A percentile compares a stretch with the other conserved stretches of the same genome.
Evolutionary conservation across 2,888 invertebrate genomes (phyloP).

Genomic region (Cacoxenus indagator): DNA sequence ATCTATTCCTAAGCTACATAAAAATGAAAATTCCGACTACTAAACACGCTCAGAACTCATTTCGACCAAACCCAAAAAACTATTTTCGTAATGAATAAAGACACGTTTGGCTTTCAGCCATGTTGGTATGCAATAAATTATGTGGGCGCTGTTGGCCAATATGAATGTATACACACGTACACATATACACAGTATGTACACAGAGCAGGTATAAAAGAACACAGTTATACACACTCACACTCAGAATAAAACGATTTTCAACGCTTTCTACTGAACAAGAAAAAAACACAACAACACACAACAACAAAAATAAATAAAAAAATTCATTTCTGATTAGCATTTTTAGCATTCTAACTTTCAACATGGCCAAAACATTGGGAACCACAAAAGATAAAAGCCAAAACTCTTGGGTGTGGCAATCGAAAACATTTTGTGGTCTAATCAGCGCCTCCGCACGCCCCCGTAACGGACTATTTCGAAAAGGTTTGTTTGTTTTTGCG

Average conservation of each 20-base stretch:
- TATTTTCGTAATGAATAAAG: neutral
- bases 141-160: neutral
- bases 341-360: neutral
- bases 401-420: neutral
- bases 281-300: too few relatives aligned
- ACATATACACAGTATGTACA: neutral
- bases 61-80: neutral
- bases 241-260: too few relatives aligned
- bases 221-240: too few relatives aligned
- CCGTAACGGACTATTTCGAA: neutral
- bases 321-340: neutral
- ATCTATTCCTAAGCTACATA: too few relatives aligned
- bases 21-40: too few relatives aligned
- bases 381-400: neutral
- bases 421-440: neutral
- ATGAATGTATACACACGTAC: neutral
- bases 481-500: neutral
- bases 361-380: neutral
- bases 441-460: neutral
- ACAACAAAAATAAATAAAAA: neutral
- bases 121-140: neutral
- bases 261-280: too few relatives aligned
- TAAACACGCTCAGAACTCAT: too few relatives aligned
- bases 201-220: neutral
- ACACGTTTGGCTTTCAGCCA: neutral